phyloP scores from a whole-genome alignment of 2,113 vertebrate genomes.

The Stomatorhinus ivindoensis region DNA sequence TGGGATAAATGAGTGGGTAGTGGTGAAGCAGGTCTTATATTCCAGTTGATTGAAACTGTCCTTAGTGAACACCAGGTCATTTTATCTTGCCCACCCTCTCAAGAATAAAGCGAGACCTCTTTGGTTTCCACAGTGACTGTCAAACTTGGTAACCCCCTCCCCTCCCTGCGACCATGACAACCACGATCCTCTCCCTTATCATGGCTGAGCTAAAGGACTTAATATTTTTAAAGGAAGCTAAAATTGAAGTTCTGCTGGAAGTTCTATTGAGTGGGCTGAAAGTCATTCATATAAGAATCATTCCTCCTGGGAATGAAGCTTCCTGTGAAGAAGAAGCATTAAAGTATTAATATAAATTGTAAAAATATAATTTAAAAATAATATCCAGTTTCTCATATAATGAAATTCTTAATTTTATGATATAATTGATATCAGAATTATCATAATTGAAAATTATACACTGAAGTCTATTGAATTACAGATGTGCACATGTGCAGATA shows the following conservation, averaged over 20 bases:
- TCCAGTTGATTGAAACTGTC: background rate
- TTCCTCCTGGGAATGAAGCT: background rate
- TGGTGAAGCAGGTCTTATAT: background rate
- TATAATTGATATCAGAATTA: background rate
- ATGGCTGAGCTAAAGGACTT: background rate
- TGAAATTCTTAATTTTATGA: background rate
- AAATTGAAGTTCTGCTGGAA: background rate
- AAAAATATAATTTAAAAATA: background rate
- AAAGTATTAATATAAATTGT: background rate
- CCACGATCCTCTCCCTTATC: background rate
- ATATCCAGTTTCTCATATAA: background rate
- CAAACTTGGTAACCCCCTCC: constrained; percentile 17
- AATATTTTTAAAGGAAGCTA: background rate
- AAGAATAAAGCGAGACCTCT: background rate
- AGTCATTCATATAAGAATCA: background rate
- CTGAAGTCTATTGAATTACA: background rate
- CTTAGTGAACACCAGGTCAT: background rate
- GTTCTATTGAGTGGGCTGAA: background rate
- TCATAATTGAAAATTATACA: background rate
- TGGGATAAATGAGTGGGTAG: background rate
- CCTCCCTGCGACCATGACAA: constrained; percentile 8
- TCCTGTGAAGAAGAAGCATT: background rate
- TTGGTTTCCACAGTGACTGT: constrained; percentile 21
- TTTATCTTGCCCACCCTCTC: background rate
- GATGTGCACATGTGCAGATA: background rate